phyloP scores from a whole-genome alignment of 2,113 vertebrate species.

The Myiozetetes cayanensis region DNA sequence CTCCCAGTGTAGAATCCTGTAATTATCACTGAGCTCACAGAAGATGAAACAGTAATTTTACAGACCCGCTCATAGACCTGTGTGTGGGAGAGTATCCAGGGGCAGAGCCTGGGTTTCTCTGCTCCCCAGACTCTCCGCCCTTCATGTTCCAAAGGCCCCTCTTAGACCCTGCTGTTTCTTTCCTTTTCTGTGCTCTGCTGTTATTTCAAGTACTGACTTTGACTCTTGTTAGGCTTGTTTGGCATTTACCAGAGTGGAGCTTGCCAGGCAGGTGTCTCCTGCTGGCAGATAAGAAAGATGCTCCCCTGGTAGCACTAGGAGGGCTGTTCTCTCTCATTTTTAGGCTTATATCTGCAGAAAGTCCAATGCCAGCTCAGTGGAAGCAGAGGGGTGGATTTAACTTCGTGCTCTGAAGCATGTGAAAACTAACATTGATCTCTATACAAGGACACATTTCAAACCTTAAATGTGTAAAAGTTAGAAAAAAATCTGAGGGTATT shows the following conservation, averaged over 20 bases:
- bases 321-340: neutral
- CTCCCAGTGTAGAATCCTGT: neutral
- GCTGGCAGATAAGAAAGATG: neutral
- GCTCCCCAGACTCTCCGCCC: neutral
- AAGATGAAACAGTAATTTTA: neutral
- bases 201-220: neutral
- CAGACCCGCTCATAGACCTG: neutral
- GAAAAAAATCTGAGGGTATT: neutral
- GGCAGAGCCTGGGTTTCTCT: neutral
- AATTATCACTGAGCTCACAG: constrained; percentile 26
- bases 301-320: neutral
- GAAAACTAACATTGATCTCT: neutral
- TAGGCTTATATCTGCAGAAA: neutral
- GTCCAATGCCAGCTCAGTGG: neutral
- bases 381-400: neutral
- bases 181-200: neutral
- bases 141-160: neutral
- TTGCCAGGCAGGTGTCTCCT: neutral
- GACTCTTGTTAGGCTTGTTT: neutral
- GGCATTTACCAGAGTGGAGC: neutral
- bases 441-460: neutral
- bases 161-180: neutral
- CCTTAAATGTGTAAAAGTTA: neutral
- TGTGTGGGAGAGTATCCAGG: neutral
- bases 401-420: neutral